Evolutionary conservation across 2,797 vertebrate species (phyloP), one percentile per base, ranked within the genome.

Genomic region (Enteromius anoplus): DNA sequence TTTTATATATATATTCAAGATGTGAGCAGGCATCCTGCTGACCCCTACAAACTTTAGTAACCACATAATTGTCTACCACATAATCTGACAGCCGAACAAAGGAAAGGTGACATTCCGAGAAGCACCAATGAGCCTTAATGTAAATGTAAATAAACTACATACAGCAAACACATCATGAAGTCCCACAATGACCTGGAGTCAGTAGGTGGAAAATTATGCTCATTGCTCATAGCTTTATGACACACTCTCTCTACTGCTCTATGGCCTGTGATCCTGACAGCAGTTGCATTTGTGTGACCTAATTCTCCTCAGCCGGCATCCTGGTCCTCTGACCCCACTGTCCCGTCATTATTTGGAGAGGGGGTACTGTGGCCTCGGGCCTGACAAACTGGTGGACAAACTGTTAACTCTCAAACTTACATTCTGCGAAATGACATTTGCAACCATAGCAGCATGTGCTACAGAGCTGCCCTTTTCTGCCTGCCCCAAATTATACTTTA

Each of bases 221-320:
- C 72, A 75, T 86, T 82, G 80, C 60, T 85, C 82, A 79, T 78
- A 29, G 29, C 55, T 58, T 42, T 70, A 60, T 86, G 86, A 86
- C 80, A 79, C 21, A 51, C 10, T 8, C 62, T 21, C 78, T 84
- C 7, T 14, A 58, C 84, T 86, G 86, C 64, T 83, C 72, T 78
- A 62, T 72, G 82, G 64, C 29, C 60, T 62, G 58, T 45, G 17
- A 47, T 65, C 72, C 82, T 75, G 26, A 37, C 34, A 34, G 47
- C 34, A 21, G 51, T 62, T 85, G 62, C 73, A 45, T 68, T 87
- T 82, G 75, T 55, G 65, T 90, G 90, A 92, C 91, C 89, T 75
- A 86, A 55, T 91, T 89, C 83, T 82, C 73, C 71, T 82, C n/a
- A 64, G 53, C 49, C 55, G 4, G 78, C 0, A 0, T 65, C 75